These are phyloP conservation scores for Venusia cambrica DNA, from an alignment of 2,888 invertebrate genomes.

Conservation along the genomic window DNA sequence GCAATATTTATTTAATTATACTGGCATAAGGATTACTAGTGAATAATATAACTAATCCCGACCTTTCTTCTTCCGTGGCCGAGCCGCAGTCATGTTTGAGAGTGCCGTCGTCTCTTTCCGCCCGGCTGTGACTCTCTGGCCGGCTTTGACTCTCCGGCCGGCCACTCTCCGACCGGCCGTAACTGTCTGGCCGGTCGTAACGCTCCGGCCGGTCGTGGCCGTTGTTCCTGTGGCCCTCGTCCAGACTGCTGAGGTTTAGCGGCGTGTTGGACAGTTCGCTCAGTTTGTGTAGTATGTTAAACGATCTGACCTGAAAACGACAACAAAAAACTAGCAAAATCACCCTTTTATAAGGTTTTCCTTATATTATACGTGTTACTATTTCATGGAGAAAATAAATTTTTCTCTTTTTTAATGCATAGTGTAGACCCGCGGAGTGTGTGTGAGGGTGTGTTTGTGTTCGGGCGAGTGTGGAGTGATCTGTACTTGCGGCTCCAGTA, in stretches of 20 bases:
- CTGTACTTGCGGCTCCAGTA: too few species aligned
- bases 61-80: slow-evolving; percentile 24
- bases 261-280: slow-evolving; percentile 72
- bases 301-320: slow-evolving; percentile 64
- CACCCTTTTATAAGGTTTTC: too few species aligned
- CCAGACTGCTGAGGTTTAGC: slow-evolving; percentile 68
- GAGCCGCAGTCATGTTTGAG: slow-evolving; percentile 5
- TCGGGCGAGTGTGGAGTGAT: too few species aligned
- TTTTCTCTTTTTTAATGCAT: too few species aligned
- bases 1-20: too few species aligned
- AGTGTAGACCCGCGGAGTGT: too few species aligned
- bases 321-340: neutral
- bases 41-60: slow-evolving; percentile 21
- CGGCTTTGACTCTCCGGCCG: neutral
- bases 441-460: too few species aligned
- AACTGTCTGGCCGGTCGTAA: too few species aligned
- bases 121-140: neutral
- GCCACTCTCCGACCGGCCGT: neutral
- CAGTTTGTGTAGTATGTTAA: slow-evolving; percentile 65
- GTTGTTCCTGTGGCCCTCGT: slow-evolving; percentile 37
- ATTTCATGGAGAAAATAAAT: too few species aligned
- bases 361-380: too few species aligned
- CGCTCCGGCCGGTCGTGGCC: slow-evolving; percentile 11
- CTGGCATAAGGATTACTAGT: too few species aligned
- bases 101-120: neutral